These are phyloP conservation scores for Trissolcus basalis DNA, from an alignment of 1,140 invertebrate species.

Conservation along the genomic window DNA sequence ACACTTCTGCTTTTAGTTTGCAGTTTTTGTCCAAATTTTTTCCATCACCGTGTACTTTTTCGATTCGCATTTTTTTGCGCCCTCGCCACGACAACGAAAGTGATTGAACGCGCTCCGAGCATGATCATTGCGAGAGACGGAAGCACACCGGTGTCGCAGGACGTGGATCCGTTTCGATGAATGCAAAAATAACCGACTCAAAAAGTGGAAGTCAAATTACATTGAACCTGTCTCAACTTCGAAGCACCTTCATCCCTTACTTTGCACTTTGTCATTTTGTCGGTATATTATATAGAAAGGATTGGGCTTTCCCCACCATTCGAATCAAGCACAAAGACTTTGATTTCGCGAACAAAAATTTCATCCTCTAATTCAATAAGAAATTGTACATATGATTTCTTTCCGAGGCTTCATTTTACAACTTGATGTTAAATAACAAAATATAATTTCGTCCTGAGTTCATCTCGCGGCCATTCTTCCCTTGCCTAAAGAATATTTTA, in stretches of 20 bases:
- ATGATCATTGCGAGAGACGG: constrained; percentile 47
- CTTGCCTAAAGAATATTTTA: constrained; percentile 26
- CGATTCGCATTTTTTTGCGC: constrained; percentile 3
- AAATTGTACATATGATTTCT: no score
- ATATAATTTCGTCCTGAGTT: constrained; percentile 15
- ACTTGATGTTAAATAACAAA: constrained; percentile 24
- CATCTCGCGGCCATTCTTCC: constrained; percentile 15
- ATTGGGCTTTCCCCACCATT: no score
- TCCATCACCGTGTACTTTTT: neutral
- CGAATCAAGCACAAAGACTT: no score
- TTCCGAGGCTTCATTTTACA: no score
- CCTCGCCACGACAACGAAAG: constrained; percentile 27
- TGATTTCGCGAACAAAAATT: no score
- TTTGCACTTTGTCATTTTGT: no score
- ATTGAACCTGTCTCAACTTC: neutral
- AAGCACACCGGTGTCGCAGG: constrained; percentile 32
- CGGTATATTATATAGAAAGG: no score
- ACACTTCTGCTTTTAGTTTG: constrained; percentile 40
- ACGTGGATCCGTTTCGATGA: constrained; percentile 40
- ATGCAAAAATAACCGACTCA: constrained; percentile 41
- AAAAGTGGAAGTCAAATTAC: constrained; percentile 31
- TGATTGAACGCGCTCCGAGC: constrained; percentile 29
- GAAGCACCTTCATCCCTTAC: neutral
- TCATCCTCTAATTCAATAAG: no score
- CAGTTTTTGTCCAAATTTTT: no score